Evolutionary conservation across 2,888 invertebrate species (phyloP).

Genomic region (Frankliniella fusca): DNA sequence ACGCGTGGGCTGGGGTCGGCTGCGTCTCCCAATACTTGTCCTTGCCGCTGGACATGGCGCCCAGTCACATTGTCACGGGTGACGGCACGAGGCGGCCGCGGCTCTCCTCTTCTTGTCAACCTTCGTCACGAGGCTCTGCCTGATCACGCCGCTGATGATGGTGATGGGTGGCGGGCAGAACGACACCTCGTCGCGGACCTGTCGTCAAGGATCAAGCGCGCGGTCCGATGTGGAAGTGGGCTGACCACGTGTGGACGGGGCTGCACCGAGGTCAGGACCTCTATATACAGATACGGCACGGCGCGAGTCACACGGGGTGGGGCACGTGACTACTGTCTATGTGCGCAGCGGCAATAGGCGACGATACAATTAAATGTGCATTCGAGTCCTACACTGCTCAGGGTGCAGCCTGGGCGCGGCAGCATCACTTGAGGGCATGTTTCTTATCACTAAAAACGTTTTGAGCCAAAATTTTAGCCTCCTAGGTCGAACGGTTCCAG

Average conservation of each 20-base stretch:
- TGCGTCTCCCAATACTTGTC: conserved; percentile 28
- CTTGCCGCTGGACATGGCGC: not conserved
- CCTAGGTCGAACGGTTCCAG: too few relatives aligned
- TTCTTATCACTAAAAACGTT: too few relatives aligned
- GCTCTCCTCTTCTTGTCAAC: not conserved
- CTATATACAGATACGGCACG: too few relatives aligned
- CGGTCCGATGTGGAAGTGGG: not conserved
- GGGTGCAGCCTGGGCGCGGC: not conserved
- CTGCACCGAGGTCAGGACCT: not conserved
- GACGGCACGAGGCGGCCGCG: not conserved
- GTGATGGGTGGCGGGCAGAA: not conserved
- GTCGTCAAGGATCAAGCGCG: not conserved
- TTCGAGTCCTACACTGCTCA: too few relatives aligned
- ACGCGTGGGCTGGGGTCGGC: conserved; percentile 45
- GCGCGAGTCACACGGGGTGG: too few relatives aligned
- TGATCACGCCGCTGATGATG: not conserved
- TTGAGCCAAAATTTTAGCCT: too few relatives aligned
- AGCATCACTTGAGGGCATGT: too few relatives aligned
- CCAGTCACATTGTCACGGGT: not conserved
- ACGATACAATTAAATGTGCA: too few relatives aligned
- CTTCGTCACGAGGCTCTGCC: not conserved
- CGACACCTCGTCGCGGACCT: not conserved
- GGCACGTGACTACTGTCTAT: not conserved
- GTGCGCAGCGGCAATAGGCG: not conserved
- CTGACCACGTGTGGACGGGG: not conserved